phyloP scores from a whole-genome alignment of 2,888 invertebrate genomes.

The Eutolmus rufibarbis region DNA sequence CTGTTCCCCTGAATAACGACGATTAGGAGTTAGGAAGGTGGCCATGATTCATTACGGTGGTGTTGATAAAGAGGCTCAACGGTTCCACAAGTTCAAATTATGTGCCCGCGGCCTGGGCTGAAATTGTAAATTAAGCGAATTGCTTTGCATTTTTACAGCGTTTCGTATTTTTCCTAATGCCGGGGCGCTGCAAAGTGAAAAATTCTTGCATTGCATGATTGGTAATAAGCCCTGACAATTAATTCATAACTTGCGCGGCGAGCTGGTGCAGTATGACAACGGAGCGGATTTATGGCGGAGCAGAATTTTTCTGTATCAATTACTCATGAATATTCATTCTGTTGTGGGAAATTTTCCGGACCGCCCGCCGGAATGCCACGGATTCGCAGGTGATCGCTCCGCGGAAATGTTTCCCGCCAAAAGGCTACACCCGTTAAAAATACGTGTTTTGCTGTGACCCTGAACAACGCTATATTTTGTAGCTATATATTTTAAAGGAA shows the following conservation, averaged over 20 bases:
- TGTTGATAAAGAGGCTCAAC: constrained; percentile 22
- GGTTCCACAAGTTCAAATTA: constrained; percentile 43
- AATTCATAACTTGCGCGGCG: constrained; percentile 15
- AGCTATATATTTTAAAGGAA: no score
- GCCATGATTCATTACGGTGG: constrained; percentile 31
- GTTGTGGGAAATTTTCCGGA: neutral
- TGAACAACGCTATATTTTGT: no score
- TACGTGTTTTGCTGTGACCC: neutral
- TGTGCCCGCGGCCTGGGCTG: constrained; percentile 39
- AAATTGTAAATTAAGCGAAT: constrained; percentile 46
- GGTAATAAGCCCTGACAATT: constrained; percentile 34
- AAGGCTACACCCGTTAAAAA: neutral
- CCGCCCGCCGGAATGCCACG: neutral
- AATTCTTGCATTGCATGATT: constrained; percentile 38
- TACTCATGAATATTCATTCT: neutral
- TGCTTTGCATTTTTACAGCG: constrained; percentile 32
- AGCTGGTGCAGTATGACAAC: constrained; percentile 17
- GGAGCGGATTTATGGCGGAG: neutral
- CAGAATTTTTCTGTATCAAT: neutral
- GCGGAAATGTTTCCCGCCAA: neutral
- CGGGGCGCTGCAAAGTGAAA: constrained; percentile 15
- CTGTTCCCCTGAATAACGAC: constrained; percentile 38
- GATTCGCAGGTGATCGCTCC: neutral
- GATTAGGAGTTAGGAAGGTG: constrained; percentile 17
- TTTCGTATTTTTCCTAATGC: constrained; percentile 7